Evolutionary conservation across 2,797 vertebrate species (phyloP).

Genomic region (Morus bassanus): DNA sequence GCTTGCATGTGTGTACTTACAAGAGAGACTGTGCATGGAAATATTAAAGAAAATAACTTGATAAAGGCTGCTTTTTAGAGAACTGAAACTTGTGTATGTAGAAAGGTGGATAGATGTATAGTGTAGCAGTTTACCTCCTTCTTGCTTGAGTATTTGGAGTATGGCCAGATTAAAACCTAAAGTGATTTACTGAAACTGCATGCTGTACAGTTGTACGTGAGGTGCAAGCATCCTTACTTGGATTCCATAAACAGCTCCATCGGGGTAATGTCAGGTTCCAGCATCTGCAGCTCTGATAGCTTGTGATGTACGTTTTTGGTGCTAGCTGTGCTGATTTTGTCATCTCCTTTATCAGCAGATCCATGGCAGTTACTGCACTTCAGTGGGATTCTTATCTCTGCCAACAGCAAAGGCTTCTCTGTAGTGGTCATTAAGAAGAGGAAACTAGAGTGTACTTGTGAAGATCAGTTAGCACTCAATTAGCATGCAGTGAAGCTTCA

Average conservation of each 20-base stretch:
- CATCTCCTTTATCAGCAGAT: not conserved
- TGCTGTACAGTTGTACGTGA: not conserved
- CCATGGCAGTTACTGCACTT: not conserved
- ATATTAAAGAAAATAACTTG: not conserved
- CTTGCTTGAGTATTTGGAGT: not conserved
- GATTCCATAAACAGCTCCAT: not conserved
- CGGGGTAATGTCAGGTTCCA: not conserved
- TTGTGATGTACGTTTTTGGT: not conserved
- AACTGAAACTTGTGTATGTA: not conserved
- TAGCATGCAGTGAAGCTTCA: not conserved
- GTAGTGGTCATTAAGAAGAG: not conserved
- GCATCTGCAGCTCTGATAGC: not conserved
- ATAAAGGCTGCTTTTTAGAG: not conserved
- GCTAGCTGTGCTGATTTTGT: not conserved
- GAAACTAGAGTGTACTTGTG: not conserved
- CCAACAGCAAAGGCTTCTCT: not conserved
- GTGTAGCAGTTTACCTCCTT: not conserved
- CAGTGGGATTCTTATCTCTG: not conserved
- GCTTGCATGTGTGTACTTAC: not conserved
- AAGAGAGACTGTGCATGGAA: not conserved
- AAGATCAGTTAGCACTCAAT: slow-evolving; percentile 48
- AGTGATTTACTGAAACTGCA: not conserved
- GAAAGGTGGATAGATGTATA: not conserved
- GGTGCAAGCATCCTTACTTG: not conserved
- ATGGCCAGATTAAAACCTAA: not conserved